Evolutionary conservation across 2,888 invertebrate genomes (phyloP), one percentile per base, ranked within the genome.

Genomic region (Meandrusa payeni): DNA sequence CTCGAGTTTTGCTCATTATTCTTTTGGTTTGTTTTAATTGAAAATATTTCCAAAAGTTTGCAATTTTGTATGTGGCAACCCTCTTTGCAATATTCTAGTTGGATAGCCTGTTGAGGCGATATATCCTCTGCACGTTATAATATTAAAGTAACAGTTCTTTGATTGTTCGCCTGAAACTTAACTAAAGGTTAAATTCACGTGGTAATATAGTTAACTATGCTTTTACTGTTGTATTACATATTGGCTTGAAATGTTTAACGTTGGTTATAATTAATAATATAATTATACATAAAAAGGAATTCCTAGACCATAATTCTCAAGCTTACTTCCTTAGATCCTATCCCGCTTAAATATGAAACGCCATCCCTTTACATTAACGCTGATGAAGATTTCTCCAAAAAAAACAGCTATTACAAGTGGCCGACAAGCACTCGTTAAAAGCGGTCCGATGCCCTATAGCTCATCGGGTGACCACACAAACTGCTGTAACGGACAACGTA

Each of bases 401-500:
- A 42, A 24, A 5, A 28, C 17, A 22, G 9, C n/a, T 4, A 61
- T 61, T 55, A 52, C 57, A 50, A 48, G 46, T 52, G 52, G 48
- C 33, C 39, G 19, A 32, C 11, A 6, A 36, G 45, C 37, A 55
- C 50, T 67, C 63, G 64, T 64, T 60, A 57, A 53, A 54, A 48
- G 51, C 39, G 46, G 47, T 38, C 47, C 53, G 45, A 48, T 45
- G 39, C 39, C 48, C 59, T 52, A 62, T 67, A 61, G 58, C 58
- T 64, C 63, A 64, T 59, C 51, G 47, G 52, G 57, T 65, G 69
- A 64, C 65, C 69, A 66, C 68, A 69, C 64, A 65, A 59, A 64
- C 71, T 59, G 58, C 69, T 67, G 62, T 66, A 72, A 69, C 56
- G 71, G 69, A 62, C 69, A 64, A 56, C 57, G 52, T 41, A 50